Evolutionary conservation across 2,113 vertebrate species (phyloP), one percentile per base, ranked within the genome.

Genomic region (Siniperca chuatsi): DNA sequence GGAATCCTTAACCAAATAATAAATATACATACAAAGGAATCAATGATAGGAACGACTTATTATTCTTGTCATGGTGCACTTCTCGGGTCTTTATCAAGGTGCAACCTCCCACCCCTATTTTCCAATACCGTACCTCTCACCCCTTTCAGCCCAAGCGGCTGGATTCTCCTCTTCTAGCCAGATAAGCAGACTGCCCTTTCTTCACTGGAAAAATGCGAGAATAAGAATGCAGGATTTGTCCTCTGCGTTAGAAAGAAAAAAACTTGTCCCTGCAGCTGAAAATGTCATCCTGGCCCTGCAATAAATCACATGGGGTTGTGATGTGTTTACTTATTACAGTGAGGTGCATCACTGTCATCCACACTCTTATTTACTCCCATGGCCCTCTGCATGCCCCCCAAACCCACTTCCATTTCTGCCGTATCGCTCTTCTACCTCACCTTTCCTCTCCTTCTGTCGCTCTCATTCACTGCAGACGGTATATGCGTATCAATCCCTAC

Each of bases 291-390:
- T 61, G 76, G 87, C 87, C 82, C 60, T n/a, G 88, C 90, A 92
- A 95, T 96, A 95, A 96, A 96, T 96, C 93, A 94, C 90, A 90
- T 82, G 70, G 81, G 88, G 73, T 81, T 94, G 90, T 93, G 92
- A 94, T 94, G 87, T 94, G 90, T 95, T 95, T 96, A 95, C 91
- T 94, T 94, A 95, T 94, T 95, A 94, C 90, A 92, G 92, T 84
- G 79, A 90, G 90, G 85, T 71, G 89, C 93, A 90, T 90, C 83
- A 66, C 88, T 93, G 93, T 93, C 92, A 92, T 84, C 90, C 89
- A 64, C 72, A 78, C 78, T 83, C 89, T 85, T 91, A 91, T 94
- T 92, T 90, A 93, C 88, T 94, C 84, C 85, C 79, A 65, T 70
- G 80, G 84, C 73, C 83, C 89, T 78, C 54, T 44, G 83, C 82